Evolutionary conservation across 2,797 vertebrate species (phyloP).

Genomic region (Ctenochaetus hawaiiensis): DNA sequence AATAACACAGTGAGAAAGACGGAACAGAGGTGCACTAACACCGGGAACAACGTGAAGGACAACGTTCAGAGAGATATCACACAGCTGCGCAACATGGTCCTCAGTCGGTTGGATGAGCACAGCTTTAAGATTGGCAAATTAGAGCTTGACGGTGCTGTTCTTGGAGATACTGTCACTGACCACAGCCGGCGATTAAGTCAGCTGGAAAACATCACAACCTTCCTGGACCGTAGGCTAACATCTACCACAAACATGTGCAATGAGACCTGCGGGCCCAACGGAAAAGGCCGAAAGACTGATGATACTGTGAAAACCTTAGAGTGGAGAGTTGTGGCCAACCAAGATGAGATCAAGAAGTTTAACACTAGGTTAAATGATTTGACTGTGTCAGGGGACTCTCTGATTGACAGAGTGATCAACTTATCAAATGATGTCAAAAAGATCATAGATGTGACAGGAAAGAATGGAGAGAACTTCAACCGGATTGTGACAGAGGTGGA

Average conservation of each 20-base stretch:
- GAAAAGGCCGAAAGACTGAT: slow-evolving; percentile 64
- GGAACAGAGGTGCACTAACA: slow-evolving; percentile 84
- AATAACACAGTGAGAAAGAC: slow-evolving; percentile 88
- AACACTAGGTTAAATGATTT: slow-evolving; percentile 85
- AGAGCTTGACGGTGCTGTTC: slow-evolving; percentile 80
- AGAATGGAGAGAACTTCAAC: slow-evolving; percentile 82
- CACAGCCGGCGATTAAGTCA: slow-evolving; percentile 79
- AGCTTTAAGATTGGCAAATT: slow-evolving; percentile 82
- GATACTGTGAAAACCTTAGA: slow-evolving; percentile 86
- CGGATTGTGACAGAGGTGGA: slow-evolving; percentile 81
- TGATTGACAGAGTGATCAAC: slow-evolving; percentile 74
- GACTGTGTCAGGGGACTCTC: slow-evolving; percentile 82
- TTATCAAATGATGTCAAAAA: slow-evolving; percentile 79
- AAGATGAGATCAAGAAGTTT: slow-evolving; percentile 84
- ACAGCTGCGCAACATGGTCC: slow-evolving; percentile 79
- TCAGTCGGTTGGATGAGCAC: slow-evolving; percentile 77
- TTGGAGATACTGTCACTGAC: slow-evolving; percentile 80
- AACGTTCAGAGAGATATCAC: slow-evolving; percentile 82
- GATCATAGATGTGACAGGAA: slow-evolving; percentile 80
- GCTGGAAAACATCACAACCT: slow-evolving; percentile 78
- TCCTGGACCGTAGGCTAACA: slow-evolving; percentile 84
- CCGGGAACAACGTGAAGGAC: slow-evolving; percentile 84
- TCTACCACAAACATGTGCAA: slow-evolving; percentile 82
- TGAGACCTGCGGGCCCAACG: slow-evolving; percentile 80
- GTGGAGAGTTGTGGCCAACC: slow-evolving; percentile 84